A percentile compares a stretch with the other conserved stretches of the same genome.
These are phyloP conservation scores for Mamestra configurata DNA, from an alignment of 1,140 invertebrate species.

Conservation along the genomic window DNA sequence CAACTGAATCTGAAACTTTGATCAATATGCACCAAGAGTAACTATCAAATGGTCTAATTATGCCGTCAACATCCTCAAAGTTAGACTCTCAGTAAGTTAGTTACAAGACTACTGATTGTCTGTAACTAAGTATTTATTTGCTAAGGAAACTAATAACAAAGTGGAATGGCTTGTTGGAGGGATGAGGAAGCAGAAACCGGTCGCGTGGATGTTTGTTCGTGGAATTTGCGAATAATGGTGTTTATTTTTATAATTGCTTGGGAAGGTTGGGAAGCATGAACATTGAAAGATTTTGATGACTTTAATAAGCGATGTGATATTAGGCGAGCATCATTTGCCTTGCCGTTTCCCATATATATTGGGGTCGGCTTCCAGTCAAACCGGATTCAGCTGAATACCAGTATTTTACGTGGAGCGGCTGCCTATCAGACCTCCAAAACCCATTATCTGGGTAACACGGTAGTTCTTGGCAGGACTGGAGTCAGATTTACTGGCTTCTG, in stretches of 20 bases:
- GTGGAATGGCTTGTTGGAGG: constrained; percentile 42
- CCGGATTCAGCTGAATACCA: no score
- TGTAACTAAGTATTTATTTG: constrained; percentile 53
- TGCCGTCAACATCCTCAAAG: constrained; percentile 33
- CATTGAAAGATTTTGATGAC: no score
- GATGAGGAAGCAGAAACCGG: constrained; percentile 24
- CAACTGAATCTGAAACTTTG: background rate
- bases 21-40: constrained; percentile 30
- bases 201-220: background rate
- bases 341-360: no score
- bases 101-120: constrained; percentile 48
- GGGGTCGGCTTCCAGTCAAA: no score
- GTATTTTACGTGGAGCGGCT: no score
- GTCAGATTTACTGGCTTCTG: no score
- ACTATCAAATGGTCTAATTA: constrained; percentile 44
- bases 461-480: no score
- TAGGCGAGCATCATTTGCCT: no score
- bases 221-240: constrained; percentile 9
- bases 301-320: background rate
- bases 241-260: constrained; percentile 4
- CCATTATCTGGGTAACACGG: no score
- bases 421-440: no score
- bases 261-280: background rate
- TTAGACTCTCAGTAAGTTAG: constrained; percentile 38
- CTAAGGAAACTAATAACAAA: constrained; percentile 49